A percentile compares a stretch with the other conserved stretches of the same genome.
Evolutionary conservation across 2,113 vertebrate genomes (phyloP).

Genomic region (Chaetodon auriga): DNA sequence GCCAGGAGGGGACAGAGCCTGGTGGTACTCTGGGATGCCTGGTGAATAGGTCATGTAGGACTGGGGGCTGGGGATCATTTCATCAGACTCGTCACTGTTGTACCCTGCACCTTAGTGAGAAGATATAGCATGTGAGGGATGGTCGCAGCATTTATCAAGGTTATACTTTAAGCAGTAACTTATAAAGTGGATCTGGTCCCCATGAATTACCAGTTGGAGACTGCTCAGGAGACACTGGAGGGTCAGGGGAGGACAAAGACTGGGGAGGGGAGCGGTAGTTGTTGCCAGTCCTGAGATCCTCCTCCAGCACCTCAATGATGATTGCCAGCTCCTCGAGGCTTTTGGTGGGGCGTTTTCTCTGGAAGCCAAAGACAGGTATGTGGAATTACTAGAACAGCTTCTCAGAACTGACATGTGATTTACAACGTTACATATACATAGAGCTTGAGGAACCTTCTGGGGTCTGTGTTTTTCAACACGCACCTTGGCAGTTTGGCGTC

Average conservation of each 20-base stretch:
- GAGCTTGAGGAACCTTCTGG: not conserved
- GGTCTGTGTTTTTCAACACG: constrained; percentile 41
- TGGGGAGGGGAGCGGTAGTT: not conserved
- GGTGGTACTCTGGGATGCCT: constrained; percentile 25
- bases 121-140: not conserved
- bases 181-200: not conserved
- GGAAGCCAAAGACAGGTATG: constrained; percentile 41
- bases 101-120: constrained; percentile 31
- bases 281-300: constrained; percentile 84
- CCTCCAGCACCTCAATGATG: constrained; percentile 90
- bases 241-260: not conserved
- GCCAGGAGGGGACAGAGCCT: constrained; percentile 47
- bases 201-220: constrained; percentile 46
- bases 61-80: constrained; percentile 67
- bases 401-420: not conserved
- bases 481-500: constrained; percentile 78
- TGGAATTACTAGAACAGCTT: not conserved
- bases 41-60: constrained; percentile 49
- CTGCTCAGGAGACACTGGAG: constrained; percentile 25
- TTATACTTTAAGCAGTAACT: not conserved
- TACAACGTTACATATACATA: not conserved
- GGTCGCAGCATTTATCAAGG: not conserved
- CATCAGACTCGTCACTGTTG: constrained; percentile 64
- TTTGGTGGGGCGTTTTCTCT: constrained; percentile 79
- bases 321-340: constrained; percentile 89